Conservation (phyloP, 2,113 vertebrate genomes). For the Aphelocoma coerulescens region DNA sequence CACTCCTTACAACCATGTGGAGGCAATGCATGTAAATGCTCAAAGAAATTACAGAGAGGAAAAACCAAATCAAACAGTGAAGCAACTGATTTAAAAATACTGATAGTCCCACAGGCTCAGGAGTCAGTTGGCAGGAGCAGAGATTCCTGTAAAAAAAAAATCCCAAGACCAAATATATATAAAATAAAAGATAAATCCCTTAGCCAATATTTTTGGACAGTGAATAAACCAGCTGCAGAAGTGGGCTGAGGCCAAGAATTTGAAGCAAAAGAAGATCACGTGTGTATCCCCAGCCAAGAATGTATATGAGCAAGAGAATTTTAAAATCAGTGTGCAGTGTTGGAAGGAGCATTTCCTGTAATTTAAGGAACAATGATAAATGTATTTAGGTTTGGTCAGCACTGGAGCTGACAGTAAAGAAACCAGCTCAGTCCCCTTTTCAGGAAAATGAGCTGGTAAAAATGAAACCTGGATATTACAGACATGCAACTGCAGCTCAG, state of each 20-base stretch:
- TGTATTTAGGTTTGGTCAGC: slow-evolving; percentile 48
- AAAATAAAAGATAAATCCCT: slow-evolving; percentile 52
- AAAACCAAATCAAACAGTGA: slow-evolving; percentile 42
- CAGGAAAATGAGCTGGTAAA: slow-evolving; percentile 16
- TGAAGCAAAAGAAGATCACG: slow-evolving; percentile 19
- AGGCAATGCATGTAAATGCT: neutral
- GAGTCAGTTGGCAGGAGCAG: slow-evolving; percentile 40
- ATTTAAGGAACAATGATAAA: slow-evolving; percentile 47
- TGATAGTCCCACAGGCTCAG: slow-evolving; percentile 15
- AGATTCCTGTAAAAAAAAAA: slow-evolving; percentile 32
- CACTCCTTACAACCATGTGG: neutral
- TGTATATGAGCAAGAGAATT: slow-evolving; percentile 42
- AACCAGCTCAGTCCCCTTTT: neutral
- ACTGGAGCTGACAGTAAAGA: slow-evolving; percentile 43
- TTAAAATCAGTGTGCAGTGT: slow-evolving; percentile 41
- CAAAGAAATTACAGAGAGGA: slow-evolving; percentile 5
- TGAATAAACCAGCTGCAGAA: slow-evolving; percentile 70
- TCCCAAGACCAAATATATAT: slow-evolving; percentile 30
- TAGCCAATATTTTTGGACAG: slow-evolving; percentile 67
- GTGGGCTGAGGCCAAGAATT: slow-evolving; percentile 56
- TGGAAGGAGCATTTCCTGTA: slow-evolving; percentile 35
- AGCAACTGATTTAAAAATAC: slow-evolving; percentile 40
- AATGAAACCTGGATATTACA: neutral
- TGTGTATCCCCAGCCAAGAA: slow-evolving; percentile 43
- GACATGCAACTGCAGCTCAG: neutral